Evolutionary conservation across 35 echinoderm and acorn worm species (phyloP).

Genomic region (Acanthaster planci): DNA sequence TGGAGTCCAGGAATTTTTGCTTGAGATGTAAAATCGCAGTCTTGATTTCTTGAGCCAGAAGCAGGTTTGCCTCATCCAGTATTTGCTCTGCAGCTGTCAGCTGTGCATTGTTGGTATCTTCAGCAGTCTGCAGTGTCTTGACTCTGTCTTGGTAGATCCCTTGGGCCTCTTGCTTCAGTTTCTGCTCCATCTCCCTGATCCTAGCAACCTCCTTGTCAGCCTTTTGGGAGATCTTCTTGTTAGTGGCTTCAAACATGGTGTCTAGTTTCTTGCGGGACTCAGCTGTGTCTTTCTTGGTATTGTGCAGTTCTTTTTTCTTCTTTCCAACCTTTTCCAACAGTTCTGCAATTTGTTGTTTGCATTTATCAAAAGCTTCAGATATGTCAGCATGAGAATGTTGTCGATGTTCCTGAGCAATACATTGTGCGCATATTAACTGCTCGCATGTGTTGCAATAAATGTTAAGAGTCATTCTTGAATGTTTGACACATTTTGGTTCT

Average conservation of each 20-base stretch:
- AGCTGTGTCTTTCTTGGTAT: not conserved
- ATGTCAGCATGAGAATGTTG: too few species aligned
- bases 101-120: not conserved
- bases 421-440: too few species aligned
- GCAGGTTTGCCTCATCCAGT: not conserved
- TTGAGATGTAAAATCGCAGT: not conserved
- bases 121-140: not conserved
- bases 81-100: not conserved
- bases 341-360: too few species aligned
- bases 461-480: too few species aligned
- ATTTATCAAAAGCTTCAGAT: too few species aligned
- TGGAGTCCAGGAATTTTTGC: not conserved
- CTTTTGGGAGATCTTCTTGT: conserved; percentile 2
- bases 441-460: too few species aligned
- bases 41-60: not conserved
- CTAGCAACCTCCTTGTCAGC: conserved; percentile 20
- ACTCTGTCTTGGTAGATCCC: not conserved
- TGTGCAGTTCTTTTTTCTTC: too few species aligned
- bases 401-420: too few species aligned
- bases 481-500: too few species aligned
- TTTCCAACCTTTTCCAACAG: too few species aligned
- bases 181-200: not conserved
- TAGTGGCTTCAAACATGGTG: not conserved
- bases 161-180: not conserved
- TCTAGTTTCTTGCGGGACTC: not conserved